A percentile compares a stretch with the other conserved stretches of the same genome.
Evolutionary conservation across 53 echinoderm and acorn worm species (phyloP).

Genomic region (Luidia sarsii): DNA sequence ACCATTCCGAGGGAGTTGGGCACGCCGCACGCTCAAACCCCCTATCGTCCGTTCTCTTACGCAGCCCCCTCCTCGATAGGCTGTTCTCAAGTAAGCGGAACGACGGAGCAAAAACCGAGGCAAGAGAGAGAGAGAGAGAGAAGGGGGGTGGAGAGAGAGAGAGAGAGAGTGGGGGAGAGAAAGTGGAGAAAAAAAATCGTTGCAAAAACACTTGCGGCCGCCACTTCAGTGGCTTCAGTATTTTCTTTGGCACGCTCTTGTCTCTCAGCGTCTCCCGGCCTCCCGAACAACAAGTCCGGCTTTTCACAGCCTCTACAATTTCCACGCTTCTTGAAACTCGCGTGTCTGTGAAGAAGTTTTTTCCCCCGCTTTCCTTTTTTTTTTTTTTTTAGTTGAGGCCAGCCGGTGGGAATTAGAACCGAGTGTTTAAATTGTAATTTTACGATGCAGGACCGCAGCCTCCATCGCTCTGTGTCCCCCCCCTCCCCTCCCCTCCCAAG

Average conservation of each 20-base stretch:
- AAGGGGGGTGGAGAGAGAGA: too few species aligned
- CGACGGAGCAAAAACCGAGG: too few species aligned
- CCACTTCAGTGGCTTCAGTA: constrained; percentile 41
- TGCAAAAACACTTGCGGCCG: constrained; percentile 50
- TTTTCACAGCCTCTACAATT: constrained; percentile 46
- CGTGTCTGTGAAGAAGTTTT: constrained; percentile 52
- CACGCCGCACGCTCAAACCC: background rate
- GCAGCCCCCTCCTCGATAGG: constrained; percentile 9
- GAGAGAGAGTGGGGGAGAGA: too few species aligned
- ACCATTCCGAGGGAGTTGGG: constrained; percentile 51
- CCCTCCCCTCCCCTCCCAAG: too few species aligned
- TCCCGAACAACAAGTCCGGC: constrained; percentile 23
- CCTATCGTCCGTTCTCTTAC: constrained; percentile 10
- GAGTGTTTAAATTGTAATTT: constrained; percentile 51
- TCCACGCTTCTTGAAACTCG: constrained; percentile 56
- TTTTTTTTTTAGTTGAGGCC: too few species aligned
- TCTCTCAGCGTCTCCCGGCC: constrained; percentile 2
- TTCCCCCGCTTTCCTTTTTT: too few species aligned
- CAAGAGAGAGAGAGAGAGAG: too few species aligned
- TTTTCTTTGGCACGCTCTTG: constrained; percentile 45
- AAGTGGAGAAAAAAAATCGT: too few species aligned
- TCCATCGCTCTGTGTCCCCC: too few species aligned
- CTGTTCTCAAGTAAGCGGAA: constrained; percentile 51
- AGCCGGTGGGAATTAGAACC: constrained; percentile 42
- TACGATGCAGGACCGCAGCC: constrained; percentile 6